Conservation (phyloP, 1,140 invertebrate species). For the Trissolcus basalis region DNA sequence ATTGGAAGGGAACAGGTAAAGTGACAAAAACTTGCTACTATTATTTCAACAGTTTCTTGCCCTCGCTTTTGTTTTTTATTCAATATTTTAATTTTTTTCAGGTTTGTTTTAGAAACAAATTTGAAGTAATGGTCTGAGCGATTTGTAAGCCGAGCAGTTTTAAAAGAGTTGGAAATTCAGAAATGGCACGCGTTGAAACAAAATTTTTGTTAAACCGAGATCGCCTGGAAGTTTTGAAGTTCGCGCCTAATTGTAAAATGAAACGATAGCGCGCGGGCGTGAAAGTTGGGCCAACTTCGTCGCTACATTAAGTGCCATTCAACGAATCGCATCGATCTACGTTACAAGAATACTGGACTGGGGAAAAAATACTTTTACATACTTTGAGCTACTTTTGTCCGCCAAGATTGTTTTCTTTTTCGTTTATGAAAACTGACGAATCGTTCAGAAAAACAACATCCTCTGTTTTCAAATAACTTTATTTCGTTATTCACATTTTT, state of each 20-base stretch:
- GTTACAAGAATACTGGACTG: slow-evolving; percentile 21
- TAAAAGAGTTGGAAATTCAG: neutral
- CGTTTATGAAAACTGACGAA: too few species aligned
- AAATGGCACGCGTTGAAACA: neutral
- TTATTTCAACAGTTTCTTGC: neutral
- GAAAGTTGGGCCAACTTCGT: slow-evolving; percentile 43
- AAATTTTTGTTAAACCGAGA: slow-evolving; percentile 13
- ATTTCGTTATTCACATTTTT: too few species aligned
- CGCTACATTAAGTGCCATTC: slow-evolving; percentile 38
- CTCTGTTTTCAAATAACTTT: too few species aligned
- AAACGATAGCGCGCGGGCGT: slow-evolving; percentile 29
- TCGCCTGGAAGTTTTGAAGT: slow-evolving; percentile 36
- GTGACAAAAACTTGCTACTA: neutral
- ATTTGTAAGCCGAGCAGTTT: neutral
- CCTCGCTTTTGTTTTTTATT: neutral
- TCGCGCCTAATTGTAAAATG: slow-evolving; percentile 31
- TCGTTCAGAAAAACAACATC: too few species aligned
- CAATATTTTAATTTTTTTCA: neutral
- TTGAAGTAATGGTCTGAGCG: too few species aligned
- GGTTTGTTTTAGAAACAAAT: too few species aligned
- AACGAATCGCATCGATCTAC: slow-evolving; percentile 39
- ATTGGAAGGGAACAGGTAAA: slow-evolving; percentile 9
- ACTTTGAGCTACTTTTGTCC: slow-evolving; percentile 26
- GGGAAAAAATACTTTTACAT: slow-evolving; percentile 35
- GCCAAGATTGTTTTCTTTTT: too few species aligned